These are phyloP conservation scores for Rutilus rutilus DNA, from an alignment of 2,113 vertebrate genomes.

Conservation along the genomic window DNA sequence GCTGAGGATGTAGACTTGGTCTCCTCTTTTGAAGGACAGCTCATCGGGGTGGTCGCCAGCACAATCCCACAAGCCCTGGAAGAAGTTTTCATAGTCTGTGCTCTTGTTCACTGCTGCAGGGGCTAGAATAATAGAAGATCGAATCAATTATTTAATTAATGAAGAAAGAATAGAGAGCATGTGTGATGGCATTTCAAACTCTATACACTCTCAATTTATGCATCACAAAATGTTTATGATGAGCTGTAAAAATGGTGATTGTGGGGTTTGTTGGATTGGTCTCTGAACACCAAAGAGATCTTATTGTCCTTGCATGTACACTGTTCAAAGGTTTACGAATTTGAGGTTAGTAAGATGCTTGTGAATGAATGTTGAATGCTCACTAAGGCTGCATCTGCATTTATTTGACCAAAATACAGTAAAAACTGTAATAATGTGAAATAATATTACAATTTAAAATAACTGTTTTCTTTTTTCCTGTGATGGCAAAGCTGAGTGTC, in stretches of 20 bases:
- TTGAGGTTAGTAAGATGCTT: not conserved
- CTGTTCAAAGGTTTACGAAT: not conserved
- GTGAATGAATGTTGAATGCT: not conserved
- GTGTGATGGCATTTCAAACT: not conserved
- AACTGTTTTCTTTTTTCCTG: not conserved
- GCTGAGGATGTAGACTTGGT: constrained; percentile 94
- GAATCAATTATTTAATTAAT: not conserved
- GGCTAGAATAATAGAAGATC: constrained; percentile 18
- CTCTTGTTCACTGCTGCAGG: constrained; percentile 77
- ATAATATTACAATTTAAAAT: not conserved
- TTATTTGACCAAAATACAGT: not conserved
- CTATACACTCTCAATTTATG: too few species aligned
- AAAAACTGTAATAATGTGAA: not conserved
- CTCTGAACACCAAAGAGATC: not conserved
- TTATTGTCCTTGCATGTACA: not conserved
- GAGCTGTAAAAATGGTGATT: not conserved
- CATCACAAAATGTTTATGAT: not conserved
- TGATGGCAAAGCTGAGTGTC: not conserved
- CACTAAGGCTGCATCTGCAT: not conserved
- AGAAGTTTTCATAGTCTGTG: constrained; percentile 91
- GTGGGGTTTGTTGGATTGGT: not conserved
- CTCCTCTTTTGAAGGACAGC: constrained; percentile 92
- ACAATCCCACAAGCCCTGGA: constrained; percentile 95
- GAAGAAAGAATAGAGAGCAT: not conserved
- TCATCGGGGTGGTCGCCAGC: constrained; percentile 84